Evolutionary conservation across 1,140 invertebrate genomes (phyloP), one percentile per base, ranked within the genome.

Genomic region (Brachionus sp.): DNA sequence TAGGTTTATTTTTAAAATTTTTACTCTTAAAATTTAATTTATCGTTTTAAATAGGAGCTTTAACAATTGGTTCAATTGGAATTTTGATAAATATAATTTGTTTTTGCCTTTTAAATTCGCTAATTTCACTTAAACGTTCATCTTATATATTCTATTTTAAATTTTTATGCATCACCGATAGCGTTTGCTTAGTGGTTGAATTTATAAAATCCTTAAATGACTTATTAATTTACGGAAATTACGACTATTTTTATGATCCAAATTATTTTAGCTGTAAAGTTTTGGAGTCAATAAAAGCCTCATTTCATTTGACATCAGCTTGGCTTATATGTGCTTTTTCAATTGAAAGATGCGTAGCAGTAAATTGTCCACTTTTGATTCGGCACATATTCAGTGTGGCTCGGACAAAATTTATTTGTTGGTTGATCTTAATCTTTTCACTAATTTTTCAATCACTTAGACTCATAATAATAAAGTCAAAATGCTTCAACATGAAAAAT

Each of bases 131-230:
- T 42, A 75, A 46, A 46, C 16, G 25, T 6, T 75, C 70, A 46
- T 75, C 70, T 44, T 75, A 75, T 19, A 75, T 75, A 75, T 75
- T 46, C 39, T 75, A 75, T 75, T 75, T 75, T 75, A 75, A 75
- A 46, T 75, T 75, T 75, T 75, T 75, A 75, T 75, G 70, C 42
- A 46, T 75, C 7, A 75, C 70, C 3, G 70, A 75, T 13, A 75
- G 70, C 19, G 23, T 75, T 35, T 75, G 70, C 25, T 35, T 75
- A 10, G 2, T 75, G 19, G 37, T 75, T 25, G 70, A 75, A 75
- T 75, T 75, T 13, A 46, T 75, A 46, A 75, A 75, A 29, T 75
- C 70, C 12, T 44, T 75, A 75, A 75, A 75, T 39, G 70, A 75
- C 5, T 12, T 75, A 12, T 13, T 75, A 7, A 46, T 75, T 25